These are phyloP conservation scores for Meteorus sp. DNA, from an alignment of 1,140 invertebrate species.

Conservation along the genomic window DNA sequence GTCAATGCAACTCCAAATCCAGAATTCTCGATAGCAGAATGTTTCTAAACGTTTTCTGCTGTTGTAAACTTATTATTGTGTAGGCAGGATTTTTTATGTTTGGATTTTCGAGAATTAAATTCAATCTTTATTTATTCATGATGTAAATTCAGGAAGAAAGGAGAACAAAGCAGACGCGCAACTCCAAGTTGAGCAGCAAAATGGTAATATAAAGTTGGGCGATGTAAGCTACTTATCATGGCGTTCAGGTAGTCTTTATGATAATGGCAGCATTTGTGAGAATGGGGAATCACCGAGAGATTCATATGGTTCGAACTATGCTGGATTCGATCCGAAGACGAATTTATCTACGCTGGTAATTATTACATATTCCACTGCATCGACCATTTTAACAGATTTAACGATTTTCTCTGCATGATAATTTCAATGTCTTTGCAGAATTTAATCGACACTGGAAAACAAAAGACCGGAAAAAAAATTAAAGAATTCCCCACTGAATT, in stretches of 20 bases:
- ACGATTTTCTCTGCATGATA: no score
- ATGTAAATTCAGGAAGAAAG: conserved; percentile 34
- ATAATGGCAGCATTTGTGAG: conserved; percentile 40
- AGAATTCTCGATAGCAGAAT: no score
- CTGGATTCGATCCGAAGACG: background rate
- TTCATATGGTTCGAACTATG: background rate
- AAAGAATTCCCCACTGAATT: conserved; percentile 53
- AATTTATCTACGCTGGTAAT: conserved; percentile 32
- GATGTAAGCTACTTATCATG: conserved; percentile 56
- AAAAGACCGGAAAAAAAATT: conserved; percentile 40
- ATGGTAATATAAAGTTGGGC: conserved; percentile 47
- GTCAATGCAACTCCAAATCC: no score
- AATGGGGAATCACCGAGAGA: conserved; percentile 7
- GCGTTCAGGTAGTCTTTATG: conserved; percentile 54
- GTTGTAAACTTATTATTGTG: no score
- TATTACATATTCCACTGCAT: no score
- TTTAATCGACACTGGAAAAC: conserved; percentile 42
- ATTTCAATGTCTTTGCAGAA: conserved; percentile 44
- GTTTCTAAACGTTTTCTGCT: no score
- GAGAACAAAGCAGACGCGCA: conserved; percentile 31
- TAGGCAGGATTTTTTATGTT: no score
- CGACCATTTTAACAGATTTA: no score
- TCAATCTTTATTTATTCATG: no score
- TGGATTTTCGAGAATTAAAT: no score
- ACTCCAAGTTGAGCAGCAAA: conserved; percentile 34